Base-by-base conservation (phyloP, 92 coral and sea anemone genomes). In the Plumapathes pennacea region DNA sequence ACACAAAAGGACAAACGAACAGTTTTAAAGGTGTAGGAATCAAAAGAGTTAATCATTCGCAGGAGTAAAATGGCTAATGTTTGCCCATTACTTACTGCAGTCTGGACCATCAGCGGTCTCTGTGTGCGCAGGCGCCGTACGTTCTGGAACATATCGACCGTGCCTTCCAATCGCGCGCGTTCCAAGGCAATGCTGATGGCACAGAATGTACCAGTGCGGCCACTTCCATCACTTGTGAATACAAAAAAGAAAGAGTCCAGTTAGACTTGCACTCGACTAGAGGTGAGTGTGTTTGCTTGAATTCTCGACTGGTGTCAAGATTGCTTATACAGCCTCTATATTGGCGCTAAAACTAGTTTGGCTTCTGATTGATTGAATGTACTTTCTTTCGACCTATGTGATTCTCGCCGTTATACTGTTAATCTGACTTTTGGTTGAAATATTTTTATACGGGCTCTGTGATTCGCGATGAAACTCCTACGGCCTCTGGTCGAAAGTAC, bases 161-260 rank as follows among this genome's bases (percentile, higher is more conserved):
- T 81, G 6, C 82, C 83, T 25, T 94, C 99, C 26, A 88, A 51
- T 32, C 88, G 88, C 50, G 84, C 99, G 37, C 99, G 80, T 49
- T 94, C 99, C 17, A 94, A 53, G 51, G 94, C 92, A 17, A 86
- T 77, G 13, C 74, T 83, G 34, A 88, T 61, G 19, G 99, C 99
- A 50, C 96, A 94, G 70, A 94, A 84, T 33, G 96, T 84, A 7
- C 99, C 99, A 0, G 99, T 84, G 28, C 99, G 96, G 32, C 99
- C 99, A 33, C 96, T 81, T 20, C 99, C 99, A 76, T 94, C 96
- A 47, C 99, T 94, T 33, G 14, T 31, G 12, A 6, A 14, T 26
- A 28, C 14, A 10, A 46, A 50, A 36, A 45, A 13, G 34, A 28
- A 46, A 21, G 11, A 48, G 31, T n/a, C n/a, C n/a, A n/a, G n/a